These are phyloP conservation scores for Proteles cristata DNA, from an alignment of 2,113 vertebrate genomes.

Conservation along the genomic window DNA sequence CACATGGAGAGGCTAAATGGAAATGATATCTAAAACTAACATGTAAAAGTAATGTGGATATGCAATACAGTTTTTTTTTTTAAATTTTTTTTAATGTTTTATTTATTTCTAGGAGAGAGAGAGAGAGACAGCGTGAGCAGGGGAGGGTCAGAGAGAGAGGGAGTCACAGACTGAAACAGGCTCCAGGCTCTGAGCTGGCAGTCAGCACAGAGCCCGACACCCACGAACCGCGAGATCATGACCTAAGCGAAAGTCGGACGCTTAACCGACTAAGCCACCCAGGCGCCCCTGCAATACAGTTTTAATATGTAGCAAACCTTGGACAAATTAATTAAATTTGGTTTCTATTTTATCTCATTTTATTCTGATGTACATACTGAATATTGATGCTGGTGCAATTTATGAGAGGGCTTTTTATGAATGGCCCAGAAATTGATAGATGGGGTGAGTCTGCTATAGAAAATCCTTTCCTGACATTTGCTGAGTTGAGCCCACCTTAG, in stretches of 20 bases:
- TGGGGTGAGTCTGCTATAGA: not conserved
- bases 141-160: no score
- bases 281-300: not conserved
- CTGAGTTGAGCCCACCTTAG: accelerated
- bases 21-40: not conserved
- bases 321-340: not conserved
- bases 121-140: no score
- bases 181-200: no score
- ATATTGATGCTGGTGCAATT: not conserved
- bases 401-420: not conserved
- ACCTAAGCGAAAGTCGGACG: no score
- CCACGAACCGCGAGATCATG: no score
- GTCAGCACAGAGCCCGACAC: no score
- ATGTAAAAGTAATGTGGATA: not conserved
- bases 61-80: not conserved
- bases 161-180: no score
- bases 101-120: no score
- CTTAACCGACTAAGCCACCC: no score
- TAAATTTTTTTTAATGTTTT: no score
- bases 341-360: not conserved
- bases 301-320: not conserved
- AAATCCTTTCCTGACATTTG: not conserved
- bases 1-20: not conserved
- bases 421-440: not conserved
- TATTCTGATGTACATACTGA: not conserved